Conservation (phyloP, 1,140 invertebrate genomes). For the Sinonovacula constricta region DNA sequence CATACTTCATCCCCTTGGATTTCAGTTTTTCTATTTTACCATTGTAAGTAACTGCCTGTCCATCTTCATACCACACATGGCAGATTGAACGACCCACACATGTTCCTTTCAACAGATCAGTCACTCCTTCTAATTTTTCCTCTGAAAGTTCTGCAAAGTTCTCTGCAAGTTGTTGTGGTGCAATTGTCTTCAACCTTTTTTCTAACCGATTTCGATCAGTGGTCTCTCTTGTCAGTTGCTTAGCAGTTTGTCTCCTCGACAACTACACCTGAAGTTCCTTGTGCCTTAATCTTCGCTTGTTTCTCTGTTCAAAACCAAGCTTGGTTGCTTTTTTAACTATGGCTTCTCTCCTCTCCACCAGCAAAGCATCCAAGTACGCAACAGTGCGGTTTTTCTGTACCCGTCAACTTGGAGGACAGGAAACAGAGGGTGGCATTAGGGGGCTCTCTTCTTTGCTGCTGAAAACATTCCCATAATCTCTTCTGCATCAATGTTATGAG, state of each 20-base stretch:
- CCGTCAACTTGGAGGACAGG: neutral
- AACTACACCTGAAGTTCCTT: neutral
- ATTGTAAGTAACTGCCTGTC: conserved; percentile 12
- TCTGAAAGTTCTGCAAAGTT: neutral
- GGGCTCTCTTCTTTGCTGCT: neutral
- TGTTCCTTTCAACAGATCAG: neutral
- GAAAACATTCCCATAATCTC: no score
- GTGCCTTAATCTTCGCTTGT: neutral
- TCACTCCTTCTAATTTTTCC: no score
- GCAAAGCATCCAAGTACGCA: neutral
- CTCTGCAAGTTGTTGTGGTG: neutral
- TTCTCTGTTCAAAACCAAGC: no score
- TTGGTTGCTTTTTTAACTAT: no score
- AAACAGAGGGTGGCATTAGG: conserved; percentile 1
- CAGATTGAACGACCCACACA: neutral
- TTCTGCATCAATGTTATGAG: no score
- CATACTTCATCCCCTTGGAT: no score
- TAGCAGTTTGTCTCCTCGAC: neutral
- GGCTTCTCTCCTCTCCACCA: neutral
- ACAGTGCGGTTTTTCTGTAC: conserved; percentile 4
- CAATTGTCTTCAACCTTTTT: neutral
- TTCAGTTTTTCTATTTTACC: conserved; percentile 38
- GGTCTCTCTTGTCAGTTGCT: no score
- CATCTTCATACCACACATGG: no score
- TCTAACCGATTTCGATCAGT: neutral